Evolutionary conservation across 2,888 invertebrate species (phyloP).

Genomic region (Pardosa pseudoannulata): DNA sequence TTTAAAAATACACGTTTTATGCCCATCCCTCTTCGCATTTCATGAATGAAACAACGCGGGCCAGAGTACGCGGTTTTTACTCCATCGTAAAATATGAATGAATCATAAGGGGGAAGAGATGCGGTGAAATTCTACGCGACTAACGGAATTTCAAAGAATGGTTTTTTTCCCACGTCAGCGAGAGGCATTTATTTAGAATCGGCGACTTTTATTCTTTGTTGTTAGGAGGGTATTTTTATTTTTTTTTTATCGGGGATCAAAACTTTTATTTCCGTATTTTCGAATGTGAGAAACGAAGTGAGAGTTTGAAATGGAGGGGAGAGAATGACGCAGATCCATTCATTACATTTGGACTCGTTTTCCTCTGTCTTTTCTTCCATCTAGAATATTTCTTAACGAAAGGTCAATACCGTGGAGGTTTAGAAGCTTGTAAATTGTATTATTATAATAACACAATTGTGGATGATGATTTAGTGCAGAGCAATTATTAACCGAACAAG

Average conservation of each 20-base stretch:
- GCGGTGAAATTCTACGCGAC: neutral
- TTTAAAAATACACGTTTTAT: too few relatives aligned
- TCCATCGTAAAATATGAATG: slow-evolving; percentile 37
- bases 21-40: too few relatives aligned
- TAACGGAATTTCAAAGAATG: slow-evolving; percentile 48
- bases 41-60: neutral
- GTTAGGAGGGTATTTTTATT: neutral
- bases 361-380: neutral
- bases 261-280: slow-evolving; percentile 66
- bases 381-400: neutral
- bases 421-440: too few relatives aligned
- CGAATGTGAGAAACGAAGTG: slow-evolving; percentile 32
- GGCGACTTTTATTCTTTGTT: slow-evolving; percentile 13
- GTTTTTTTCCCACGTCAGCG: slow-evolving; percentile 48
- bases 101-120: slow-evolving; percentile 18
- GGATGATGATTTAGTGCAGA: too few relatives aligned
- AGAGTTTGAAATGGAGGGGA: slow-evolving; percentile 53
- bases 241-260: neutral
- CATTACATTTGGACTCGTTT: neutral
- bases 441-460: too few relatives aligned
- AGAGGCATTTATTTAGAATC: slow-evolving; percentile 30
- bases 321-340: too few relatives aligned
- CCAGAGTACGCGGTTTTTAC: neutral
- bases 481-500: too few relatives aligned
- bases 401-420: slow-evolving; percentile 59